These are phyloP conservation scores for Vulpes ferrilata DNA, from an alignment of 2,113 vertebrate species.

Conservation along the genomic window DNA sequence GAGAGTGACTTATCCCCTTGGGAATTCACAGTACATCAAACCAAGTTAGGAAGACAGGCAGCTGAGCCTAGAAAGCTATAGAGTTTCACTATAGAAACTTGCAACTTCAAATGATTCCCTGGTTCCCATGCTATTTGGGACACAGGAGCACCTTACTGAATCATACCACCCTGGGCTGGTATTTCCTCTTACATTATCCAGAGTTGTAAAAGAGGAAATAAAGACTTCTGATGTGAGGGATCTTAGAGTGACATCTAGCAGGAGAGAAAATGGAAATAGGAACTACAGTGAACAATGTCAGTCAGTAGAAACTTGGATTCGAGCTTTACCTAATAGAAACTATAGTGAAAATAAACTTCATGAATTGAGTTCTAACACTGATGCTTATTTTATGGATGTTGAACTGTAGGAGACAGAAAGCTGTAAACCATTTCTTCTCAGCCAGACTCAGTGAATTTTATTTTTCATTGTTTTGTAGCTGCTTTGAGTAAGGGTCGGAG, in stretches of 20 bases:
- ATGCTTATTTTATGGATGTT: background rate
- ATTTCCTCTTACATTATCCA: background rate
- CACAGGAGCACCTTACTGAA: background rate
- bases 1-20: slow-evolving; percentile 68
- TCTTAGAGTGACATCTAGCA: background rate
- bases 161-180: background rate
- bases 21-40: slow-evolving; percentile 79
- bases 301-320: background rate
- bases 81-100: slow-evolving; percentile 68
- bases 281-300: background rate
- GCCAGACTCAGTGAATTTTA: background rate
- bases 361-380: background rate
- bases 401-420: background rate
- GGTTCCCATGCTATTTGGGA: background rate
- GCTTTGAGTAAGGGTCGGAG: background rate
- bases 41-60: slow-evolving; percentile 81
- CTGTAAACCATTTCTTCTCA: background rate
- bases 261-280: background rate
- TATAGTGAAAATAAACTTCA: background rate
- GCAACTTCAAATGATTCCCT: slow-evolving; percentile 8
- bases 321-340: background rate
- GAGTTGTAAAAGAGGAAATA: background rate
- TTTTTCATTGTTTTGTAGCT: background rate
- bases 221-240: background rate
- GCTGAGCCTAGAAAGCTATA: slow-evolving; percentile 74